phyloP scores from a whole-genome alignment of 2,888 invertebrate species.

The Thereva unica region DNA sequence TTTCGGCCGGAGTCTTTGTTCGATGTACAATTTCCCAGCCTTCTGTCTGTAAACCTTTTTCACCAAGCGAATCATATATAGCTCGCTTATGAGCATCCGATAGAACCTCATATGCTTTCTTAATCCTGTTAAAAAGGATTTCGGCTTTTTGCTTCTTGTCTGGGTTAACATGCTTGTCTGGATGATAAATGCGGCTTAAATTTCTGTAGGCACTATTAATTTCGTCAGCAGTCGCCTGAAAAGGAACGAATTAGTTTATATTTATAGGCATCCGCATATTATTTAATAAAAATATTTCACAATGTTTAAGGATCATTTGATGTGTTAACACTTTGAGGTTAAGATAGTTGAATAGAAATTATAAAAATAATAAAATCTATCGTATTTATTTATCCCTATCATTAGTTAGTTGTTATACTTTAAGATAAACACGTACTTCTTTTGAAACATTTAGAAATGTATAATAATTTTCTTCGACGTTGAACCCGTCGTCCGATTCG shows the following conservation, averaged over 20 bases:
- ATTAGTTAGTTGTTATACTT: background rate
- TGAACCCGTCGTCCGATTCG: slow-evolving; percentile 68
- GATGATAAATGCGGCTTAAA: slow-evolving; percentile 92
- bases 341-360: background rate
- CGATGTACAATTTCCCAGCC: slow-evolving; percentile 95
- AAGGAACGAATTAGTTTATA: slow-evolving; percentile 21
- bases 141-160: slow-evolving; percentile 87
- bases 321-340: background rate
- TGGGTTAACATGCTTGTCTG: slow-evolving; percentile 91
- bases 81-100: slow-evolving; percentile 92
- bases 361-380: background rate
- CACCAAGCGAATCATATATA: slow-evolving; percentile 89
- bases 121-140: slow-evolving; percentile 87
- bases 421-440: slow-evolving; percentile 66
- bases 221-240: slow-evolving; percentile 87
- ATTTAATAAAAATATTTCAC: slow-evolving; percentile 1
- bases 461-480: slow-evolving; percentile 83
- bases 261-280: background rate
- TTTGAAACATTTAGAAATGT: slow-evolving; percentile 82
- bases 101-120: slow-evolving; percentile 93
- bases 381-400: slow-evolving; percentile 38
- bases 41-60: slow-evolving; percentile 88
- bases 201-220: slow-evolving; percentile 91
- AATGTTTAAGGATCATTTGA: background rate
- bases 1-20: slow-evolving; percentile 92